A percentile compares a stretch with the other conserved stretches of the same genome.
Conservation (phyloP, 2,113 vertebrate species). For the Callopanchax toddi region DNA sequence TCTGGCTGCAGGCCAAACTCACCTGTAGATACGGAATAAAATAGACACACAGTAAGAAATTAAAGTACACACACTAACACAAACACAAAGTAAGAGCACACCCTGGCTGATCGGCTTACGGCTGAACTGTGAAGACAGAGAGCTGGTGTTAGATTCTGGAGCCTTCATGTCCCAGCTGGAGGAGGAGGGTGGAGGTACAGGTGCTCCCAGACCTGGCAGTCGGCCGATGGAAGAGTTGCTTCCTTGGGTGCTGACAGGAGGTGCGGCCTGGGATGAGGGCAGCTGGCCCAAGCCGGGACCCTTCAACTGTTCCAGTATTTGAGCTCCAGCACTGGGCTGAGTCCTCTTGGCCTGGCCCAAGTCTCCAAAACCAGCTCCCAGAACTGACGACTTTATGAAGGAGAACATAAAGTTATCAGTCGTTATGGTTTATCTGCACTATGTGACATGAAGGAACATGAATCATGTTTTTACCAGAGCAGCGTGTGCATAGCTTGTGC, state of each 20-base stretch:
- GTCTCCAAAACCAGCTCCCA: conserved; percentile 93
- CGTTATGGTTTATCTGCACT: background rate
- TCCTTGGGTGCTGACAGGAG: conserved; percentile 80
- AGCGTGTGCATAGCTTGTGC: conserved; percentile 86
- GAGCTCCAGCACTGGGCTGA: conserved; percentile 81
- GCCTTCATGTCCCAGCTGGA: conserved; percentile 91
- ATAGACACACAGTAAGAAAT: background rate
- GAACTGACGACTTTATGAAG: conserved; percentile 86
- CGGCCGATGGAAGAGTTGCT: conserved; percentile 69
- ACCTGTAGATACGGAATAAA: conserved; percentile 56
- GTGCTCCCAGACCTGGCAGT: conserved; percentile 66
- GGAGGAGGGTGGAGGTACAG: conserved; percentile 70
- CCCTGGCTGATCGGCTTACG: conserved; percentile 77
- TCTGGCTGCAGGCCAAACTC: conserved; percentile 96
- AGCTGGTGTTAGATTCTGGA: conserved; percentile 79
- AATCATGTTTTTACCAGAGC: conserved; percentile 74
- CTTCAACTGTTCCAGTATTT: conserved; percentile 92
- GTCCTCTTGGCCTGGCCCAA: conserved; percentile 79
- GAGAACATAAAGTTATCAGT: background rate
- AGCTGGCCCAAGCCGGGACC: conserved; percentile 87
- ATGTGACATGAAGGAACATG: background rate
- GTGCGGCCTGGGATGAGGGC: conserved; percentile 75
- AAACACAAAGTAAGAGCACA: background rate
- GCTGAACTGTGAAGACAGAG: conserved; percentile 87
- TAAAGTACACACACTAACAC: background rate